phyloP scores from a whole-genome alignment of 2,113 vertebrate genomes.

The Macrotis lagotis region DNA sequence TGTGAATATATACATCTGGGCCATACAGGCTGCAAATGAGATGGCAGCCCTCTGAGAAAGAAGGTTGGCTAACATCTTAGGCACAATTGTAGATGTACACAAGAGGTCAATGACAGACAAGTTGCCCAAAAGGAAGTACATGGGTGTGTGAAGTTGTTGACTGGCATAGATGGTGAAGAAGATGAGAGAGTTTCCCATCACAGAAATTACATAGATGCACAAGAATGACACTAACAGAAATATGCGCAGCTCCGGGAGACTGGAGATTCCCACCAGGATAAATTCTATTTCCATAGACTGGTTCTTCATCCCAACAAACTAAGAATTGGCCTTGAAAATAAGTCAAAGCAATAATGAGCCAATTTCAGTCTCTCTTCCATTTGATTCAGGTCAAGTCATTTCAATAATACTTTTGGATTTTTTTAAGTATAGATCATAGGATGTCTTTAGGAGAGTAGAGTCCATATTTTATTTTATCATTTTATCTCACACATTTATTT shows the following conservation, averaged over 20 bases:
- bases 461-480: not conserved
- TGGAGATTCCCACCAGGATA: slow-evolving; percentile 49
- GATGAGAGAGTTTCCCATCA: slow-evolving; percentile 33
- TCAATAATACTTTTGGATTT: not conserved
- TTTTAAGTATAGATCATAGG: not conserved
- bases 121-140: slow-evolving; percentile 63
- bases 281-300: slow-evolving; percentile 13
- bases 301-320: not conserved
- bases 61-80: slow-evolving; percentile 33
- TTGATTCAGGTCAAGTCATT: not conserved
- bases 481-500: not conserved
- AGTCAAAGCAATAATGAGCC: not conserved
- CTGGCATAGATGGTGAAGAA: slow-evolving; percentile 41
- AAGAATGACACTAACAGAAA: slow-evolving; percentile 59
- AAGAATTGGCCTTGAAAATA: not conserved
- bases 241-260: slow-evolving; percentile 41
- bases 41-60: slow-evolving; percentile 29
- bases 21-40: slow-evolving; percentile 24
- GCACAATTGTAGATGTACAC: slow-evolving; percentile 47
- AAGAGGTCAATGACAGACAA: slow-evolving; percentile 57
- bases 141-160: slow-evolving; percentile 50
- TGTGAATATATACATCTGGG: slow-evolving; percentile 60
- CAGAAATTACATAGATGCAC: slow-evolving; percentile 40
- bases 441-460: not conserved
- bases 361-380: not conserved